Base-by-base conservation (phyloP, 2,797 vertebrate genomes). In the Spea hammondii region DNA sequence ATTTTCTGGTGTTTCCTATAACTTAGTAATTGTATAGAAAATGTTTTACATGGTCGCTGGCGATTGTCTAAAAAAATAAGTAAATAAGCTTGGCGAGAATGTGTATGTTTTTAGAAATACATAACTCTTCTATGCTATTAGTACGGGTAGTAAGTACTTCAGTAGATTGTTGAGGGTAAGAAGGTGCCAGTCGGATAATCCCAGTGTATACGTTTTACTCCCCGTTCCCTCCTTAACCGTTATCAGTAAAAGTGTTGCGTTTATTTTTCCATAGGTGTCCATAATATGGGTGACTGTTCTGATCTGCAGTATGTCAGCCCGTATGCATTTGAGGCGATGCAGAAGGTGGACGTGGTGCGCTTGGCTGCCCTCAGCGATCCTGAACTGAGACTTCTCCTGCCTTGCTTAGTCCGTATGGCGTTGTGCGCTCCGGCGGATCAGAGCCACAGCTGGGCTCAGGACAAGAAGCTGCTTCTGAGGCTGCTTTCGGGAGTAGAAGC, bases 321-420 rank as follows among this genome's bases (percentile, higher is more conserved):
- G 0, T 98, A 91, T 82, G 97, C 97, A 9, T 99, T 99, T 77
- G 96, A 97, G 87, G 97, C 97, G 5, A 99, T 99, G 97, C 97
- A 99, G 89, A 98, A 98, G 85, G 98, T 99, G 86, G 96, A 98
- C 67, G 97, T 99, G 66, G 92, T 91, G 62, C 92, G 94, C 0
- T 86, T 99, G 85, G 95, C 96, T 0, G 96, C 96, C 0, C 88
- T 99, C 2, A 98, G 97, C 82, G 96, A 98, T 85, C 95, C 95
- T 0, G 96, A 99, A 88, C 89, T 99, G 74, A 91, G 98, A 81
- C 91, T 99, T 66, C 89, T 99, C 85, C 87, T 99, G 68, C 98
- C 98, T 64, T 99, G 98, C 86, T 87, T 99, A 82, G 97, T 99
- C 72, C 93, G 98, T 74, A 99, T 99, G 98, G 98, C 98, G 4